Evolutionary conservation across 2,797 vertebrate species (phyloP).

Genomic region (Rhinatrema bivittatum): DNA sequence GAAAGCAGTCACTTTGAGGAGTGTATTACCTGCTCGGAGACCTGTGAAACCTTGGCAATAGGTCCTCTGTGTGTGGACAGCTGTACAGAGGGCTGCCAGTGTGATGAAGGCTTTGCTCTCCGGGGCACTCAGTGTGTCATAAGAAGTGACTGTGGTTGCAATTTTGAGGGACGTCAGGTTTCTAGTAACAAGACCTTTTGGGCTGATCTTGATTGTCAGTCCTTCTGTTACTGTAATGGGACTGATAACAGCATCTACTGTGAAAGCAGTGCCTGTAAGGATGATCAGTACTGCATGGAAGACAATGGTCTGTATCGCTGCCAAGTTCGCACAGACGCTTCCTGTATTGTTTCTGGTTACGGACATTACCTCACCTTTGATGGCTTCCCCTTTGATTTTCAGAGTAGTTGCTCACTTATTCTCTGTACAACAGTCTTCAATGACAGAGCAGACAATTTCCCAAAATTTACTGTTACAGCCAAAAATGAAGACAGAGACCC

Average conservation of each 20-base stretch:
- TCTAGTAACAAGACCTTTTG: constrained; percentile 92
- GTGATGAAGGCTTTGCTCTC: constrained; percentile 79
- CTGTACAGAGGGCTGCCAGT: constrained; percentile 87
- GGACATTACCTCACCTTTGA: constrained; percentile 89
- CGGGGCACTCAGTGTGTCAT: constrained; percentile 70
- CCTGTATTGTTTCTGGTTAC: constrained; percentile 84
- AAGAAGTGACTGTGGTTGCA: constrained; percentile 83
- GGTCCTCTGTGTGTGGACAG: constrained; percentile 67
- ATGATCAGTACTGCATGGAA: constrained; percentile 85
- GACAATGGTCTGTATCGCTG: constrained; percentile 77
- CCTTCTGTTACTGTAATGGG: constrained; percentile 93
- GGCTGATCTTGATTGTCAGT: constrained; percentile 89
- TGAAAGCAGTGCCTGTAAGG: constrained; percentile 68
- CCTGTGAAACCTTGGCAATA: constrained; percentile 68
- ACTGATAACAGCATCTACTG: constrained; percentile 91
- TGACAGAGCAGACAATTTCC: constrained; percentile 45
- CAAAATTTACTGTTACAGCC: constrained; percentile 68
- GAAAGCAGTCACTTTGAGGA: constrained; percentile 94
- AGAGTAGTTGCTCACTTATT: constrained; percentile 84
- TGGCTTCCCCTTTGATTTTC: constrained; percentile 84
- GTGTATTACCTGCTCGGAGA: constrained; percentile 81
- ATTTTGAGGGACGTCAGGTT: constrained; percentile 74
- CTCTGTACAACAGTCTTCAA: constrained; percentile 68
- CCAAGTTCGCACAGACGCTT: constrained; percentile 74
- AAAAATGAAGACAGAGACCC: constrained; percentile 92